Conservation (phyloP, 1,140 invertebrate genomes). For the Scylla paramamosain region DNA sequence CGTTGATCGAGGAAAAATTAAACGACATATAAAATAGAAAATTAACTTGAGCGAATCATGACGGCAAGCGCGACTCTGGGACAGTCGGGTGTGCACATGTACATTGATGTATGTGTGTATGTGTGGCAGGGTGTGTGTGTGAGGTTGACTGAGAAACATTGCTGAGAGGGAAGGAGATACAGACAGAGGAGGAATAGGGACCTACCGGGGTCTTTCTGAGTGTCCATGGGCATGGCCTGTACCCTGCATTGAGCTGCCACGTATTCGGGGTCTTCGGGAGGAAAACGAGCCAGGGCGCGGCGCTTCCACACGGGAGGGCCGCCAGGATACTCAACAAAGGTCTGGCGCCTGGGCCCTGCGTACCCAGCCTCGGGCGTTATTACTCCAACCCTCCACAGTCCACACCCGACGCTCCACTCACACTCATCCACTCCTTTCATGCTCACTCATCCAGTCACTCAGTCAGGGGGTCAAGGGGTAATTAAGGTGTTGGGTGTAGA, state of each 20-base stretch:
- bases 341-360: slow-evolving; percentile 75
- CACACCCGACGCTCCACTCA: background rate
- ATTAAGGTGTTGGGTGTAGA: background rate
- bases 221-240: slow-evolving; percentile 36
- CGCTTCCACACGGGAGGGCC: slow-evolving; percentile 74
- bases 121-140: slow-evolving; percentile 25
- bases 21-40: background rate
- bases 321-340: slow-evolving; percentile 75
- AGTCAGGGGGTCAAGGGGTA: slow-evolving; percentile 57
- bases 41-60: background rate
- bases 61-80: background rate
- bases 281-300: slow-evolving; percentile 65
- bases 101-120: background rate
- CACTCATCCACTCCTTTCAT: background rate
- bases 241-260: slow-evolving; percentile 42
- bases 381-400: background rate
- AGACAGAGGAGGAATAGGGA: slow-evolving; percentile 53
- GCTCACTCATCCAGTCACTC: slow-evolving; percentile 12
- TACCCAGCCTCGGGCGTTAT: slow-evolving; percentile 54
- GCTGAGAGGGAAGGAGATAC: slow-evolving; percentile 17
- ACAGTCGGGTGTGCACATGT: background rate
- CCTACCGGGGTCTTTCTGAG: slow-evolving; percentile 73
- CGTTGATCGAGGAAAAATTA: too few relatives aligned
- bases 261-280: slow-evolving; percentile 72
- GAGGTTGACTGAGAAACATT: slow-evolving; percentile 16